Percentiles rank a stretch among this genome's conserved stretches.
These are phyloP conservation scores for Leptoclinus maculatus DNA, from an alignment of 2,797 vertebrate genomes.

Conservation along the genomic window DNA sequence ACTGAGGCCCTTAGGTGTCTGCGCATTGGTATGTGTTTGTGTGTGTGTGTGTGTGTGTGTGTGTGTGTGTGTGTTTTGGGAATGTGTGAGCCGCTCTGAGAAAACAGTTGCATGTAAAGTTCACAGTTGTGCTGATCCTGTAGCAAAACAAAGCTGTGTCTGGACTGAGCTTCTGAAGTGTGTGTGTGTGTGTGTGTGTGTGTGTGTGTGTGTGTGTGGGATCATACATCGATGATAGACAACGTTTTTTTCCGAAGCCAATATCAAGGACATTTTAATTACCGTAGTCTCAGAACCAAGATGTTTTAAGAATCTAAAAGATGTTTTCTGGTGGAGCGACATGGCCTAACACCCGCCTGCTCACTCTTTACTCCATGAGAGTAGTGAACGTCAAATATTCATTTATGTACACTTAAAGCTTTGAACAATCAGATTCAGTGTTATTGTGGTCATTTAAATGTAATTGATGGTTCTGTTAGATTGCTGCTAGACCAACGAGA, in stretches of 20 bases:
- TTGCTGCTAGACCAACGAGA: not conserved
- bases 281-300: not conserved
- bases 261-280: not conserved
- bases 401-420: not conserved
- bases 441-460: not conserved
- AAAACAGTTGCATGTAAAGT: conserved; percentile 85
- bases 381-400: not conserved
- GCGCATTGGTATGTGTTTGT: conserved; percentile 65
- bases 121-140: conserved; percentile 92
- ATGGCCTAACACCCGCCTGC: not conserved
- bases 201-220: conserved; percentile 36
- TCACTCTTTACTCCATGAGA: not conserved
- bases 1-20: conserved; percentile 87
- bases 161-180: conserved; percentile 80
- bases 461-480: not conserved
- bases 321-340: not conserved
- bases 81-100: conserved; percentile 67
- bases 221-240: not conserved
- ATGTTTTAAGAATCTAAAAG: not conserved
- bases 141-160: conserved; percentile 89
- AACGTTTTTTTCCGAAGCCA: not conserved
- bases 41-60: conserved; percentile 58
- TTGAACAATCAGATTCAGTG: not conserved
- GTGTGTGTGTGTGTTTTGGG: conserved; percentile 65
- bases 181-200: conserved; percentile 81